These are phyloP conservation scores for Gorilla gorilla DNA, from an alignment of 2,113 vertebrate genomes.

Conservation along the genomic window DNA sequence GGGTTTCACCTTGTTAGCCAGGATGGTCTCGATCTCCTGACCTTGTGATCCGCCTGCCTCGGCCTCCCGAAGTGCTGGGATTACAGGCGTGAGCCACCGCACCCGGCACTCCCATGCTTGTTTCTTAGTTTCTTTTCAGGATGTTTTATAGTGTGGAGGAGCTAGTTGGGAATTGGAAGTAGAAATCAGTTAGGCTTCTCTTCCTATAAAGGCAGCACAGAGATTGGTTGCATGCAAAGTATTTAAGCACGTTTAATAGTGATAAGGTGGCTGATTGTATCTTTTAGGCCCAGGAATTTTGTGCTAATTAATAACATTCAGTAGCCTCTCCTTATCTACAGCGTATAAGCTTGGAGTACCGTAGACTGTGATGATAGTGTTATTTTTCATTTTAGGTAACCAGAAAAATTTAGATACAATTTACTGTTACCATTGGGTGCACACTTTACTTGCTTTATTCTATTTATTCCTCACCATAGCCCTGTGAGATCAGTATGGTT, in stretches of 20 bases:
- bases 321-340: not conserved
- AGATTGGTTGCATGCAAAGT: not conserved
- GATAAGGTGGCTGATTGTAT: not conserved
- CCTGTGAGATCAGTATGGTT: not conserved
- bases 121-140: not conserved
- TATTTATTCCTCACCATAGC: not conserved
- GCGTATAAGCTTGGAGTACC: not conserved
- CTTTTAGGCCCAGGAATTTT: not conserved
- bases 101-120: not conserved
- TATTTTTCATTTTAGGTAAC: not conserved
- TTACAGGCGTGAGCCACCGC: no score
- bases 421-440: not conserved
- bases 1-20: no score
- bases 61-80: no score
- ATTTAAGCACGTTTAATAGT: not conserved
- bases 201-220: not conserved
- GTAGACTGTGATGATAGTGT: not conserved
- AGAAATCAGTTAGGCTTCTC: not conserved
- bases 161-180: not conserved
- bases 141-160: not conserved
- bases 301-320: no score
- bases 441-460: not conserved
- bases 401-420: not conserved
- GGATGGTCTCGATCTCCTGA: no score
- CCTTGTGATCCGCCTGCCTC: accelerated